Evolutionary conservation across 2,113 vertebrate species (phyloP).

Genomic region (Ginglymostoma cirratum): DNA sequence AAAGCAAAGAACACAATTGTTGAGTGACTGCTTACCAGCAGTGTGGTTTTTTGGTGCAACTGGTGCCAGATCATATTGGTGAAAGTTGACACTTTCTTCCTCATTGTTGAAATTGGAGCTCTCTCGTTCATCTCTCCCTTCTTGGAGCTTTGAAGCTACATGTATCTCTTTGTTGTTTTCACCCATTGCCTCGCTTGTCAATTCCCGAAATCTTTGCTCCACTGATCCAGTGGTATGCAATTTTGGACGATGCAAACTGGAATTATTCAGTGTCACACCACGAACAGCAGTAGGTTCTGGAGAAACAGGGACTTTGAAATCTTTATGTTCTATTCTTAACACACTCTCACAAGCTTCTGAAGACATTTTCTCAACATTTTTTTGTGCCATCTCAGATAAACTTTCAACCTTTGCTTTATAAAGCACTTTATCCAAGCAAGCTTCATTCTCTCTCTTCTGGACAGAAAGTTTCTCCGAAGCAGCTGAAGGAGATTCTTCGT

Average conservation of each 20-base stretch:
- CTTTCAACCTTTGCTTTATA: neutral
- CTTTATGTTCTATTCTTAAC: neutral
- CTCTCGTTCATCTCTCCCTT: neutral
- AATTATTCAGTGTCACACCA: neutral
- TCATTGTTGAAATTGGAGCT: neutral
- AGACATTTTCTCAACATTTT: neutral
- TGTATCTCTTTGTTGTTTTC: neutral
- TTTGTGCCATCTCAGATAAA: neutral
- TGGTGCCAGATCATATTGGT: constrained; percentile 40
- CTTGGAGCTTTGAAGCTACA: neutral
- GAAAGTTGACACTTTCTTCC: constrained; percentile 55
- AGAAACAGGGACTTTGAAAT: neutral
- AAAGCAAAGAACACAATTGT: neutral
- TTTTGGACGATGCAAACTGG: neutral
- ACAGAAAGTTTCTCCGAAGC: neutral
- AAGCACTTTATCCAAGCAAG: neutral
- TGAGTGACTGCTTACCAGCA: constrained; percentile 55
- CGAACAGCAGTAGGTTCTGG: neutral
- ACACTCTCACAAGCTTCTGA: neutral
- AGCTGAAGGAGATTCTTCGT: neutral
- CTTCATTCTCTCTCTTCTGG: neutral
- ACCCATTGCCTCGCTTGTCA: neutral
- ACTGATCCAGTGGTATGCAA: neutral
- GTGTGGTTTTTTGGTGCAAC: constrained; percentile 25
- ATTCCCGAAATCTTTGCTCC: neutral